Conservation (phyloP, 2,797 vertebrate genomes). For the Siniperca scherzeri region DNA sequence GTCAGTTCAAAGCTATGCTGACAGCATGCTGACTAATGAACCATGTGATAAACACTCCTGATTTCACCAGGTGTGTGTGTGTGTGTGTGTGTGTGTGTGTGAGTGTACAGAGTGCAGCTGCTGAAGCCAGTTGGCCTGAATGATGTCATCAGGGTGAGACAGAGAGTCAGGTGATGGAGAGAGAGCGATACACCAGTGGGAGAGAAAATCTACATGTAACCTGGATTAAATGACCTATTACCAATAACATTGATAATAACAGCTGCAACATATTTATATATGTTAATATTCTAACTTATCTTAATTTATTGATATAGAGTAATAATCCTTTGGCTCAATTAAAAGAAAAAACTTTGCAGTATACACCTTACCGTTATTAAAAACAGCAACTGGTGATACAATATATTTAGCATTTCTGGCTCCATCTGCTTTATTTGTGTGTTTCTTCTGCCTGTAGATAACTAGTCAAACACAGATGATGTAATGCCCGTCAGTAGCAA, state of each 20-base stretch:
- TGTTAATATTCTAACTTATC: neutral
- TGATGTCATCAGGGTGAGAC: slow-evolving; percentile 63
- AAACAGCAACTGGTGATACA: neutral
- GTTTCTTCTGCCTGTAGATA: neutral
- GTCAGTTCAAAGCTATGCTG: slow-evolving; percentile 51
- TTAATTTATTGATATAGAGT: neutral
- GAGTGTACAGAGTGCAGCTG: slow-evolving; percentile 52
- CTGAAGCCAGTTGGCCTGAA: slow-evolving; percentile 46
- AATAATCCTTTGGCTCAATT: neutral
- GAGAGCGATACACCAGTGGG: neutral
- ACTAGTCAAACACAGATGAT: neutral
- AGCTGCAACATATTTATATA: neutral
- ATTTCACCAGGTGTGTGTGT: slow-evolving; percentile 61
- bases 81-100: slow-evolving; percentile 27
- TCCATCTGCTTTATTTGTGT: neutral
- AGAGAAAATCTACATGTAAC: neutral
- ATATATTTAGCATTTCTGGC: neutral
- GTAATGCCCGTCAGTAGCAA: neutral
- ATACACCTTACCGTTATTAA: neutral
- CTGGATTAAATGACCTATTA: neutral
- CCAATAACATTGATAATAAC: neutral
- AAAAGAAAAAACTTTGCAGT: neutral
- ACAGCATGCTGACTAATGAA: slow-evolving; percentile 60
- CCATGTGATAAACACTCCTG: slow-evolving; percentile 61
- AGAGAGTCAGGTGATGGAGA: slow-evolving; percentile 42